Conservation (phyloP, 2,113 vertebrate species). For the Trichechus manatus region DNA sequence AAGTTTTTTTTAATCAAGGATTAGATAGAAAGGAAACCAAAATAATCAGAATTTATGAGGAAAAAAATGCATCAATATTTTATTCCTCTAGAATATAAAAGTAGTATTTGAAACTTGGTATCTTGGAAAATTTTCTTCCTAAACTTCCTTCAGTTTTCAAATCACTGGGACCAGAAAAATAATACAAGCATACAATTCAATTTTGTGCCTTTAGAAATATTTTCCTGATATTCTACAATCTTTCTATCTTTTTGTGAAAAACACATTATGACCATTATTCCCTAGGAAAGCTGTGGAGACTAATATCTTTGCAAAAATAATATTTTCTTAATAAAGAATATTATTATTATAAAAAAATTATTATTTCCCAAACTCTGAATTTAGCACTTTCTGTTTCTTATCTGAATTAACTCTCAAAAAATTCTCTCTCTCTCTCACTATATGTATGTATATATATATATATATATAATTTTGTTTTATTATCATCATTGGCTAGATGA, state of each 20-base stretch:
- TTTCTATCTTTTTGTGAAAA: background rate
- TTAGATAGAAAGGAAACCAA: background rate
- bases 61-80: background rate
- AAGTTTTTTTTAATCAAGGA: conserved; percentile 51
- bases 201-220: background rate
- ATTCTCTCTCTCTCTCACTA: background rate
- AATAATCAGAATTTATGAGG: background rate
- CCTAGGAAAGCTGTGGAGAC: background rate
- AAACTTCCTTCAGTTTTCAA: background rate
- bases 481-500: background rate
- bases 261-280: background rate
- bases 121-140: background rate
- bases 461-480: background rate
- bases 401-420: background rate
- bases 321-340: conserved; percentile 23
- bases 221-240: background rate
- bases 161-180: background rate
- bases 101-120: background rate
- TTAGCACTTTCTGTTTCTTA: background rate
- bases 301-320: background rate
- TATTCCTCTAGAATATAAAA: background rate
- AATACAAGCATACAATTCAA: background rate
- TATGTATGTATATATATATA: background rate
- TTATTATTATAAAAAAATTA: background rate
- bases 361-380: background rate